Conservation (phyloP, 1,140 invertebrate genomes). For the Nephotettix cincticeps region DNA sequence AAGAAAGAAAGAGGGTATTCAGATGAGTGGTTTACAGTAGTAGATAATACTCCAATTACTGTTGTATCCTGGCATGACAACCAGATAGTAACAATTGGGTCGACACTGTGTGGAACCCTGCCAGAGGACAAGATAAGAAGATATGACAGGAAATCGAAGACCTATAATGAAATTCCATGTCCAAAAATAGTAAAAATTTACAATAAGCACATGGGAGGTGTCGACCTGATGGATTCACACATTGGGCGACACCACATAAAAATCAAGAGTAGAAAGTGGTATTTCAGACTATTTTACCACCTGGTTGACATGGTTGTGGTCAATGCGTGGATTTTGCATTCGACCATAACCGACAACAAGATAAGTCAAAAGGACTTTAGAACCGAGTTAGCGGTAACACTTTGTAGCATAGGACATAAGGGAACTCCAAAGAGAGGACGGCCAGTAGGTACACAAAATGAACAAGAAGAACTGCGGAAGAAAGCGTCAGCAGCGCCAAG, state of each 20-base stretch:
- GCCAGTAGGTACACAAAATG: no score
- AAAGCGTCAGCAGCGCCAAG: slow-evolving; percentile 35
- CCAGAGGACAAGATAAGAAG: slow-evolving; percentile 20
- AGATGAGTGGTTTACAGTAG: slow-evolving; percentile 8
- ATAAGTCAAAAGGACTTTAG: slow-evolving; percentile 12
- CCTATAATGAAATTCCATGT: slow-evolving; percentile 20
- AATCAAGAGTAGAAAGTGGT: slow-evolving; percentile 44
- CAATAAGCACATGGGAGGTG: slow-evolving; percentile 42
- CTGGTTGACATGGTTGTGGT: slow-evolving; percentile 40
- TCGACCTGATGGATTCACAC: slow-evolving; percentile 46
- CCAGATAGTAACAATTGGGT: slow-evolving; percentile 1
- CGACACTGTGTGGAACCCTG: not conserved
- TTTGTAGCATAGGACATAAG: slow-evolving; percentile 29
- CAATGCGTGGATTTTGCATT: slow-evolving; percentile 42
- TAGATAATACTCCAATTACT: not conserved
- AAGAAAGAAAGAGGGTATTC: not conserved
- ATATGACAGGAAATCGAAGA: slow-evolving; percentile 25
- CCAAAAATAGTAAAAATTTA: slow-evolving; percentile 33
- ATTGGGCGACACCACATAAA: slow-evolving; percentile 44
- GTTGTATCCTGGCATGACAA: slow-evolving; percentile 10
- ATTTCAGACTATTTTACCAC: slow-evolving; percentile 43
- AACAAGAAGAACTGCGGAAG: not conserved
- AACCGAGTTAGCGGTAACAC: slow-evolving; percentile 27
- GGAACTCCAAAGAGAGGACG: slow-evolving; percentile 21
- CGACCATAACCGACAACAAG: slow-evolving; percentile 36